These are phyloP conservation scores for Melieria picta DNA, from an alignment of 2,888 invertebrate species.

Conservation along the genomic window DNA sequence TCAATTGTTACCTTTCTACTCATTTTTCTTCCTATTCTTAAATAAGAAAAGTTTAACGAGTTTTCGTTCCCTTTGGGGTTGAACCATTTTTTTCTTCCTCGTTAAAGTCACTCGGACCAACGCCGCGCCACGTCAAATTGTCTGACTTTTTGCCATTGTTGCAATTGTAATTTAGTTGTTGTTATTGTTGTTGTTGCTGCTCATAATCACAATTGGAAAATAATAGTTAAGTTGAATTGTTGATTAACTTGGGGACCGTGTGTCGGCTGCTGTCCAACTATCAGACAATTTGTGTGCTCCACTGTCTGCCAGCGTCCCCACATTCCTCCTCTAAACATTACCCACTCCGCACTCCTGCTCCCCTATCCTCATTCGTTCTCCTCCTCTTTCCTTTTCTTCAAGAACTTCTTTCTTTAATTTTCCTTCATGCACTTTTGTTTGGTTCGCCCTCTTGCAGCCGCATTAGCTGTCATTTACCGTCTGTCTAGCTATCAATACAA, in stretches of 20 bases:
- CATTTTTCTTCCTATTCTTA: not conserved
- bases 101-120: not conserved
- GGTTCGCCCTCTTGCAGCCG: too few species aligned
- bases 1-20: not conserved
- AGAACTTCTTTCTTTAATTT: not conserved
- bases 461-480: conserved; percentile 1
- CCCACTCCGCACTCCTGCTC: not conserved
- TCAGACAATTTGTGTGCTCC: not conserved
- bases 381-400: not conserved
- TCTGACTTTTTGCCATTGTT: conserved; percentile 1
- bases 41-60: conserved; percentile 21
- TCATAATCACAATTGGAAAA: conserved; percentile 43
- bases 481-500: too few species aligned
- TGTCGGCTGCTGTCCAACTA: not conserved
- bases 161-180: not conserved
- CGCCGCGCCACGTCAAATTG: not conserved
- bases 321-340: too few species aligned
- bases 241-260: conserved; percentile 49
- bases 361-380: not conserved
- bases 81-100: conserved; percentile 21
- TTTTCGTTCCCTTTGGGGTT: conserved; percentile 27
- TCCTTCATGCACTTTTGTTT: not conserved
- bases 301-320: not conserved
- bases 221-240: conserved; percentile 46
- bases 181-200: not conserved